Evolutionary conservation across 2,797 vertebrate genomes (phyloP), one percentile per base, ranked within the genome.

Genomic region (Chrosomus eos): DNA sequence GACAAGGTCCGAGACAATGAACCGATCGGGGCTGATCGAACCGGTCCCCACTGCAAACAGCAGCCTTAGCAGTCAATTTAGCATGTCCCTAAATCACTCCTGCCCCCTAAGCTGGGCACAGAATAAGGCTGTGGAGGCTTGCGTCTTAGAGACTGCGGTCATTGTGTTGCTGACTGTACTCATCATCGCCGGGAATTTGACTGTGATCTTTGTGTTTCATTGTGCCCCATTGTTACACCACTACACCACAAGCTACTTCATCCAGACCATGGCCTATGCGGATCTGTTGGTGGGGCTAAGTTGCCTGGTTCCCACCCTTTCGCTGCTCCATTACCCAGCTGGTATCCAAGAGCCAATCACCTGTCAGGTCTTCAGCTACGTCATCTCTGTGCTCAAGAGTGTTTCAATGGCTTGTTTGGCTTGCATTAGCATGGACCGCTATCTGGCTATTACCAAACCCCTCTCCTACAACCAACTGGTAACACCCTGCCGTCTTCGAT

Each of bases 251-350:
- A 99, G 98, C 94, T 99, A 97, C 90, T 99, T 99, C 92, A 99
- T 99, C 92, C 98, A 99, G 95, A 99, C 98, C 43, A 99, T 99
- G 98, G 98, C 98, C 62, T 99, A 99, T 40, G 98, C 98, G 3
- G 98, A 99, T 91, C 94, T 99, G 75, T 95, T 99, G 88, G 98
- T 99, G 78, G 98, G 98, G 86, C 95, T 99, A 7, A 99, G 97
- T 93, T 99, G 98, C 93, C 92, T 99, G 93, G 97, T 99, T 82
- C 98, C 98, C 88, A 97, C 98, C 19, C 92, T 99, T 83, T 99
- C 98, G 2, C 94, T 99, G 87, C 97, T 99, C 33, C 98, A 98
- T 93, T 98, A 97, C 89, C 97, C 97, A 6, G 96, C 98, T 81
- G 95, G 96, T 76, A 95, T 98, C 88, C 97, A 97, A 67, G 98